Conservation (phyloP, 2,797 vertebrate genomes). For the Pseudochromis fuscus region DNA sequence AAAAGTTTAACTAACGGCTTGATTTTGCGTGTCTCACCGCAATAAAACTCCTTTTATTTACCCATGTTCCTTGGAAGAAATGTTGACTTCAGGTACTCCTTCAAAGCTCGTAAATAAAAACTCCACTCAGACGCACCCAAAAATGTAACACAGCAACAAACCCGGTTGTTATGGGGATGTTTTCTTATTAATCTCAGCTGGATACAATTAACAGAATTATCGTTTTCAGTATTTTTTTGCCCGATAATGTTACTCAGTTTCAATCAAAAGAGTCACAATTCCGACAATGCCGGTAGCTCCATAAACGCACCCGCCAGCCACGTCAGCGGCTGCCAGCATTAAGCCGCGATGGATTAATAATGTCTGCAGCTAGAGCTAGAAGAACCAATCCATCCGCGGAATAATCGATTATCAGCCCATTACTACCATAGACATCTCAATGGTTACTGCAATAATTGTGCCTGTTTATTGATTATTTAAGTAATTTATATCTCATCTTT, state of each 20-base stretch:
- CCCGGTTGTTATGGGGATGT: too few species aligned
- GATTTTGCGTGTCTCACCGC: background rate
- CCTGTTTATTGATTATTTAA: background rate
- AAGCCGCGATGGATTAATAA: background rate
- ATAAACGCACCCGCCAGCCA: slow-evolving; percentile 70
- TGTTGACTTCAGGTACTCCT: slow-evolving; percentile 23
- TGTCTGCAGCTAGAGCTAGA: background rate
- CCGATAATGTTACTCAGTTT: background rate
- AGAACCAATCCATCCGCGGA: background rate
- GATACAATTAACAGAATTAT: too few species aligned
- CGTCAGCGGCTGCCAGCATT: slow-evolving; percentile 73
- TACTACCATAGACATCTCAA: too few species aligned
- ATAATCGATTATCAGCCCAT: background rate
- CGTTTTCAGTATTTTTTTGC: too few species aligned
- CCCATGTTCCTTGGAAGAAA: slow-evolving; percentile 12
- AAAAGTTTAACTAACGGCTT: background rate
- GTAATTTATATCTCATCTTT: too few species aligned
- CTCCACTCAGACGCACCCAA: background rate
- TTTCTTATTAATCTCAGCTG: too few species aligned
- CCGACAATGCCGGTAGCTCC: background rate
- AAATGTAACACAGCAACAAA: background rate
- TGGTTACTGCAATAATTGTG: background rate
- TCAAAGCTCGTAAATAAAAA: background rate
- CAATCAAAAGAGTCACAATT: rapidly evolving
- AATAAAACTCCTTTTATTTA: background rate